Evolutionary conservation across 2,113 vertebrate genomes (phyloP), one percentile per base, ranked within the genome.

Genomic region (Grammomys dolichurus): DNA sequence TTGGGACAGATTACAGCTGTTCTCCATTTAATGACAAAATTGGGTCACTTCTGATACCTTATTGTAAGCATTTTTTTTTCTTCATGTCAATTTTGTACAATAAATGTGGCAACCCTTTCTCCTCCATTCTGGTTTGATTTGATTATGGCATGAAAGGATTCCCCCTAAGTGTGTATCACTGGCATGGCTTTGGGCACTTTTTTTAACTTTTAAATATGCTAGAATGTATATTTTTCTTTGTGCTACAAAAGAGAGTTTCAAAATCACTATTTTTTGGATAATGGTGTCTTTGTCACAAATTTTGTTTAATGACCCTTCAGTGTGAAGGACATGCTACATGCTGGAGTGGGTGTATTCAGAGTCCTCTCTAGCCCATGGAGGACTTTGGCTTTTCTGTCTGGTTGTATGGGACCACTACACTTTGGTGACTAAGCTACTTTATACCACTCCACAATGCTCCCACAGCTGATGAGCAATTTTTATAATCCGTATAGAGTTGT

Each of bases 161-260:
- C 28, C 40, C 73, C 1, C 33, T 80, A n/a, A 89, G 63, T 76
- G 48, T 85, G 3, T 63, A 75, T 76, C 56, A 48, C 56, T 75
- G 91, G 14, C 40, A 36, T 48, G 31, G 26, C 10, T 93, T 87
- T 80, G 48, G 51, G 56, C 20, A 2, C 26, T 51, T 92, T 73
- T 73, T 81, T 75, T 76, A 51, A 54, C 70, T 94, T 87, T 87
- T 72, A 89, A 72, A 3, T 43, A 90, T 94, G 10, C 63, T 58
- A 88, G 48, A 80, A 91, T 14, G 82, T 33, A 87, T 67, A 40
- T 67, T 69, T 86, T 89, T 13, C 19, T 77, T 70, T 80, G 90
- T 94, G 56, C 4, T 75, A 43, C 7, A 1, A 88, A 72, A 89
- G 7, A 46, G 8, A 19, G 14, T 46, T 90, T 22, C 40, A 58